Evolutionary conservation across 2,113 vertebrate species (phyloP).

Genomic region (Butorides virescens): DNA sequence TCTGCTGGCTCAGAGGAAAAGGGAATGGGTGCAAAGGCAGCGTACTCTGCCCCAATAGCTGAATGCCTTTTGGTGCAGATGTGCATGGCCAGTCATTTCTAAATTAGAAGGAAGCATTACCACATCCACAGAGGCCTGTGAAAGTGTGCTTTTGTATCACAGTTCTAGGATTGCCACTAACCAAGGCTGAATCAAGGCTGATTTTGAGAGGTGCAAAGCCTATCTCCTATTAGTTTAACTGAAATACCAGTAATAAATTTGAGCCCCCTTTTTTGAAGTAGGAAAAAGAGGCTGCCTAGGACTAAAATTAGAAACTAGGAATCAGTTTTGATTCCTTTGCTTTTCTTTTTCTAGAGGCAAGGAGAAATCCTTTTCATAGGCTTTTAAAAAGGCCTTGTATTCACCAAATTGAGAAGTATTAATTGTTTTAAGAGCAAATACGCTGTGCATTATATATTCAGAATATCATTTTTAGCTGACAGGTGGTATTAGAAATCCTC

Average conservation of each 20-base stretch:
- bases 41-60: background rate
- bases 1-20: background rate
- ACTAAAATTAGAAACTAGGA: background rate
- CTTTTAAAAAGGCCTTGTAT: background rate
- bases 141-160: background rate
- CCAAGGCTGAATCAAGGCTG: background rate
- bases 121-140: background rate
- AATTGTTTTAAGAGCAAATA: background rate
- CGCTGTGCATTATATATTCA: background rate
- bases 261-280: background rate
- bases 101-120: background rate
- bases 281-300: background rate
- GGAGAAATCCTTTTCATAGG: background rate
- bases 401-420: background rate
- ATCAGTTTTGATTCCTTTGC: background rate
- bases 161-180: background rate
- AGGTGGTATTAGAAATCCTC: background rate
- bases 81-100: background rate
- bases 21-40: background rate
- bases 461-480: background rate
- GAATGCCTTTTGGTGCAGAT: background rate
- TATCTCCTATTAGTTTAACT: background rate
- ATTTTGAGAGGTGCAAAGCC: background rate
- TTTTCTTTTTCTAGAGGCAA: background rate
- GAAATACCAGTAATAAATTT: background rate